Base-by-base conservation (phyloP, 2,113 vertebrate genomes). In the Xiphophorus hellerii region DNA sequence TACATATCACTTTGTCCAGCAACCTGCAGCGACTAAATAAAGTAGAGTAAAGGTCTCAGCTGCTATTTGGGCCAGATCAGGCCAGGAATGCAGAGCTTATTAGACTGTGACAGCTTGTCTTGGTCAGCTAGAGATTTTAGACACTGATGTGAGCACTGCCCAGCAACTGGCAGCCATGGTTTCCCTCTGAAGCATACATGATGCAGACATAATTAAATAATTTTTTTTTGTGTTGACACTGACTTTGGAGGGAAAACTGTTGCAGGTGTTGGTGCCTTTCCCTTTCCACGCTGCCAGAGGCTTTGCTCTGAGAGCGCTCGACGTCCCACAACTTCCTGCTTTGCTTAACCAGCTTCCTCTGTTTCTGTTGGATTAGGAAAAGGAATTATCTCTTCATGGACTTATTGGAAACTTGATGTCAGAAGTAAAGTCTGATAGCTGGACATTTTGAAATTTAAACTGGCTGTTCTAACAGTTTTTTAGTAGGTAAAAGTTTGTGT, bases 51-150 rank as follows among this genome's bases (percentile, higher is more conserved):
- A 71, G 69, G 64, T 83, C 74, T 74, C 80, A 81, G 65, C 81
- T 73, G 71, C 84, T 86, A 84, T 87, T 86, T 76, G 75, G 84
- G 81, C 28, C 87, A 83, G 81, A 79, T 80, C 74, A 77, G 71
- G 63, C 63, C 68, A 87, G 88, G 85, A 92, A 92, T 91, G 84
- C 68, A 31, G 80, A 82, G 83, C 85, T 87, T 88, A 84, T 89
- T 90, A 86, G 76, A 82, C 78, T 84, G 84, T 86, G 87, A 88
- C 87, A 83, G 87, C 89, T 84, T 83, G 74, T 86, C 83, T 83
- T 88, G 79, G 79, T 90, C 87, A 83, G 74, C 64, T 76, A 71
- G 65, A 83, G 88, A 84, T 88, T 89, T 87, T 78, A 73, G 63
- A 83, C 82, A 64, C 64, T 64, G 64, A 66, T 82, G 73, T 85